A percentile compares a stretch with the other conserved stretches of the same genome.
These are phyloP conservation scores for Oryzias woworae DNA, from an alignment of 2,113 vertebrate genomes.

Conservation along the genomic window DNA sequence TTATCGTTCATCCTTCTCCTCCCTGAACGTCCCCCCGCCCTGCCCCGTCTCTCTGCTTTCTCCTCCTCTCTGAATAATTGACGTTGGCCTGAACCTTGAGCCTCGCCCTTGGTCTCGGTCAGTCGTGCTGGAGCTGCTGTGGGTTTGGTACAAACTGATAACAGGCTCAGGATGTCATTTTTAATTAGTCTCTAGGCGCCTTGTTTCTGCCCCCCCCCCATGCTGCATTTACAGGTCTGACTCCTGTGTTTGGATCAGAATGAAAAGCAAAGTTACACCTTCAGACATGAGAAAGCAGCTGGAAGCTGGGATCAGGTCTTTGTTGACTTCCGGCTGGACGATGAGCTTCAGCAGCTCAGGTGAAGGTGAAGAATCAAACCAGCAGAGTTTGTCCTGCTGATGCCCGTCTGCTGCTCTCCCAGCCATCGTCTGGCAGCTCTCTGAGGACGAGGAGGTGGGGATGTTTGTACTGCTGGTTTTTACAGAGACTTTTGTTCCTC, in stretches of 20 bases:
- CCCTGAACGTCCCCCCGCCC: too few species aligned
- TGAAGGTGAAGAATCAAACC: too few species aligned
- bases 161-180: constrained; percentile 58
- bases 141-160: constrained; percentile 53
- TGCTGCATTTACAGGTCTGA: too few species aligned
- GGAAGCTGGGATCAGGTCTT: too few species aligned
- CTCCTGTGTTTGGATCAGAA: too few species aligned
- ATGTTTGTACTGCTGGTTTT: constrained; percentile 64
- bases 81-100: constrained; percentile 1
- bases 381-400: constrained; percentile 43
- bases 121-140: constrained; percentile 10
- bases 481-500: constrained; percentile 33
- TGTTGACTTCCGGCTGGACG: too few species aligned
- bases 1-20: too few species aligned
- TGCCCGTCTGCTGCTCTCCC: constrained; percentile 37
- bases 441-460: constrained; percentile 30
- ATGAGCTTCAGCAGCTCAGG: too few species aligned
- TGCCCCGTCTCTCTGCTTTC: background rate
- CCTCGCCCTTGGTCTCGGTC: constrained; percentile 56
- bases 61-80: constrained; percentile 3
- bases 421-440: constrained; percentile 52
- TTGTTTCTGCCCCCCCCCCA: constrained; percentile 3
- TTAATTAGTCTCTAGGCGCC: constrained; percentile 62
- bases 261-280: too few species aligned
- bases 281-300: too few species aligned